These are phyloP conservation scores for Hycleus cichorii DNA, from an alignment of 1,140 invertebrate genomes.

Conservation along the genomic window DNA sequence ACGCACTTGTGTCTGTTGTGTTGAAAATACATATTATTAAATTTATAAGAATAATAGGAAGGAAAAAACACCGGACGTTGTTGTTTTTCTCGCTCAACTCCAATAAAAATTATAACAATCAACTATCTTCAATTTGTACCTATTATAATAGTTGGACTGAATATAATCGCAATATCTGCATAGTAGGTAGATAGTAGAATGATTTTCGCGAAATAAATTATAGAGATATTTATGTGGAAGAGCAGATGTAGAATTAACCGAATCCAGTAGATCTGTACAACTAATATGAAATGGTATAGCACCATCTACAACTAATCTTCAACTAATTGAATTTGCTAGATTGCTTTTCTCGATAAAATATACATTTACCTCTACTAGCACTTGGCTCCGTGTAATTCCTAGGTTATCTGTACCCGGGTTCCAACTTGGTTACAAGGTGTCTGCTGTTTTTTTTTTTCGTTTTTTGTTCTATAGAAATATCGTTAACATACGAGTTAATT, in stretches of 20 bases:
- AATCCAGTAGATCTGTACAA: slow-evolving; percentile 24
- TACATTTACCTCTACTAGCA: slow-evolving; percentile 36
- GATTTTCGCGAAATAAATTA: slow-evolving; percentile 10
- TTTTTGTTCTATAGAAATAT: not conserved
- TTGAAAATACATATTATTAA: too few relatives aligned
- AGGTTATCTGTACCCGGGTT: slow-evolving; percentile 12
- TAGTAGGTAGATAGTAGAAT: not conserved
- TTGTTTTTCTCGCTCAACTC: too few relatives aligned
- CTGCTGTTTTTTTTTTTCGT: slow-evolving; percentile 3
- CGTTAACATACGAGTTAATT: not conserved
- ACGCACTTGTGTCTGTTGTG: slow-evolving; percentile 6
- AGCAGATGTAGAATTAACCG: slow-evolving; percentile 29
- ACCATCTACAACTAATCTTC: slow-evolving; percentile 40
- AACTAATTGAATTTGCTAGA: slow-evolving; percentile 42
- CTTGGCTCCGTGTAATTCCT: slow-evolving; percentile 25
- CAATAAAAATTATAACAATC: too few relatives aligned
- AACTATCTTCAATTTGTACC: too few relatives aligned
- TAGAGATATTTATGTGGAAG: slow-evolving; percentile 20
- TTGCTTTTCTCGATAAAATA: slow-evolving; percentile 41
- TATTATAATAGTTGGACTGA: too few relatives aligned
- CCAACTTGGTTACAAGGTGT: slow-evolving; percentile 4
- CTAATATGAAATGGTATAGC: slow-evolving; percentile 35
- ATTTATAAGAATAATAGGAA: too few relatives aligned
- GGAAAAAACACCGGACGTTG: too few relatives aligned
- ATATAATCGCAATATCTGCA: too few relatives aligned